Base-by-base conservation (phyloP, 2,797 vertebrate species). In the Platyrinchus mystaceus region DNA sequence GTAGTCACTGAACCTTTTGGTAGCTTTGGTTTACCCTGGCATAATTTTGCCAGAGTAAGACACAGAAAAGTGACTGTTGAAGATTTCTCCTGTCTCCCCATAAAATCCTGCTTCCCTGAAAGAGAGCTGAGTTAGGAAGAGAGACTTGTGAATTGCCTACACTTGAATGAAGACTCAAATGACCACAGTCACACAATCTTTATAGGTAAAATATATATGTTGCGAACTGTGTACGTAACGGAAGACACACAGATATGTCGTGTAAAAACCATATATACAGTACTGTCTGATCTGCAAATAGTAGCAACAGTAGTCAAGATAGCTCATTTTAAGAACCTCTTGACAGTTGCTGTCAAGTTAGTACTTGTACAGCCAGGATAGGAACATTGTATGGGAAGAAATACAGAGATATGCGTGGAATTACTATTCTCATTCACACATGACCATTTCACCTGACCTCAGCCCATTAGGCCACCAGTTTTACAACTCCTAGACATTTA, bases 201-300 rank as follows among this genome's bases (percentile, higher is more conserved):
- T 56, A 8, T 63, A 43, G 64, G 41, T 74, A 43, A 17, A 53
- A n/a, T 5, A 9, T 2, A 2, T 36, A 5, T 1, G 0, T 36
- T 89, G 64, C 53, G 19, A 89, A 50, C 34, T 75, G 34, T 16
- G 22, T 23, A 17, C 3, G 0, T 18, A 60, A 53, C 16, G 59
- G 67, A 43, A 68, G 19, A 36, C 24, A 36, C 26, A 34, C 1
- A 55, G 58, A 70, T n/a, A 24, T 24, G 7, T 36, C 71, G 16
- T 58, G 32, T 39, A 53, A 84, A 85, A 75, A 8, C 0, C 15
- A 28, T 3, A 17, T 4, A 32, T 21, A 32, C 10, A 5, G 13
- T 19, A 62, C 64, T 56, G 55, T 56, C 32, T 59, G 32, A 47
- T 53, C 49, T 80, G n/a, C 22, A 84, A 60, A 44, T 21, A 67